Evolutionary conservation across 2,888 invertebrate genomes (phyloP).

Genomic region (Gymnosoma rotundatum): DNA sequence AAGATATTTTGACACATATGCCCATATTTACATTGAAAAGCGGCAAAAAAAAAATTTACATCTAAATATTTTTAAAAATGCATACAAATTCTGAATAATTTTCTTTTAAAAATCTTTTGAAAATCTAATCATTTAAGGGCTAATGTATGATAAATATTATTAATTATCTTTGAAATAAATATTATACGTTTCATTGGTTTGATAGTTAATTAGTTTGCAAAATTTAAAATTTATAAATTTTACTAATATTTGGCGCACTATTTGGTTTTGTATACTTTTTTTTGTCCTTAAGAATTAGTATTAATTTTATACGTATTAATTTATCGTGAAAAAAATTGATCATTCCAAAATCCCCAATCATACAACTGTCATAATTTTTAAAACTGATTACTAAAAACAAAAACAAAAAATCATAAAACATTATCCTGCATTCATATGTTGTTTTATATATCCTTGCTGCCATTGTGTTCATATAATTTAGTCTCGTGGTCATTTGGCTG

Average conservation of each 20-base stretch:
- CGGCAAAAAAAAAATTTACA: neutral
- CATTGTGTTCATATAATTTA: conserved; percentile 80
- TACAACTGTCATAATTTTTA: conserved; percentile 3
- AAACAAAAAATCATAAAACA: neutral
- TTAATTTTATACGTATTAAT: conserved; percentile 17
- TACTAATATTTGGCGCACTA: conserved; percentile 50
- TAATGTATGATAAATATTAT: neutral
- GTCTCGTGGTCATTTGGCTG: conserved; percentile 92
- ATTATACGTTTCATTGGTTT: conserved; percentile 5
- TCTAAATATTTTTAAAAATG: neutral
- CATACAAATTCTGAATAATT: neutral
- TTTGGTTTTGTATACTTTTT: neutral
- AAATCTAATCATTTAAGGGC: neutral
- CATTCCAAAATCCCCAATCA: neutral
- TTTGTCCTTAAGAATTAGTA: neutral
- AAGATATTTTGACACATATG: no score
- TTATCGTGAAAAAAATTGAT: neutral
- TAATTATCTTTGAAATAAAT: neutral
- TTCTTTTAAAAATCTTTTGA: neutral
- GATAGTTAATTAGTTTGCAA: neutral
- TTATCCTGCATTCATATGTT: conserved; percentile 59
- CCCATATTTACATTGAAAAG: neutral
- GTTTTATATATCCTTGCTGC: conserved; percentile 63
- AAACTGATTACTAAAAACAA: conserved; percentile 10
- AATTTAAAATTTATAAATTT: conserved; percentile 26